Conservation (phyloP, 2,797 vertebrate genomes). For the Poecilia velifera region DNA sequence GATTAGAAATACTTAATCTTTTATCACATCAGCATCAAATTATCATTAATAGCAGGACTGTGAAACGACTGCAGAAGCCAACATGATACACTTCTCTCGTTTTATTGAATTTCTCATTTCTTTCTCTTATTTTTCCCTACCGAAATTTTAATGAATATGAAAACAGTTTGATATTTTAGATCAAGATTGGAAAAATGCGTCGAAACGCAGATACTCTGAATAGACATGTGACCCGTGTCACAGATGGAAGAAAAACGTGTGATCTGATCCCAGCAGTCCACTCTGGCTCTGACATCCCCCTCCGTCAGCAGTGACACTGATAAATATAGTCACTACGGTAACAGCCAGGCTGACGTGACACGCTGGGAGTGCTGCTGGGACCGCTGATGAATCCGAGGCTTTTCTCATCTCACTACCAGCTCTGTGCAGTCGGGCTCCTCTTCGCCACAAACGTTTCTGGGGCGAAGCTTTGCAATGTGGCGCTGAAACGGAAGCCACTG, state of each 20-base stretch:
- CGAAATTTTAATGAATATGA: background rate
- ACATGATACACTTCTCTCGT: background rate
- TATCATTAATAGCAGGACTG: too few relatives aligned
- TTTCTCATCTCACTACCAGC: constrained; percentile 17
- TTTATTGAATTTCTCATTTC: background rate
- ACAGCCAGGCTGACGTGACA: constrained; percentile 29
- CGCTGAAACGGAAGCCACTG: background rate
- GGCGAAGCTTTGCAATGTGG: background rate
- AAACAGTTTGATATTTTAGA: background rate
- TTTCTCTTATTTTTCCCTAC: background rate
- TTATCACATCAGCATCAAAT: too few relatives aligned
- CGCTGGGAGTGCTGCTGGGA: constrained; percentile 8
- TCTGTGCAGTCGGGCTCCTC: background rate
- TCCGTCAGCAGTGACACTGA: constrained; percentile 22
- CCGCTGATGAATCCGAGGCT: constrained; percentile 20
- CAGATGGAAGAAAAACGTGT: background rate
- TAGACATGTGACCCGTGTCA: constrained; percentile 18
- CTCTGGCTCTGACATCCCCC: constrained; percentile 3
- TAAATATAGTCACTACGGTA: constrained; percentile 42
- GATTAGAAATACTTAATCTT: too few relatives aligned
- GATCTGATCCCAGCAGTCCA: constrained; percentile 10
- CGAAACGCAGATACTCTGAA: constrained; percentile 1
- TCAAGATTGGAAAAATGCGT: constrained; percentile 2
- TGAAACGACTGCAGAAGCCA: too few relatives aligned
- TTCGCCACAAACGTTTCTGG: background rate